Evolutionary conservation across 2,888 invertebrate genomes (phyloP).

Genomic region (Chorisops tibialis): DNA sequence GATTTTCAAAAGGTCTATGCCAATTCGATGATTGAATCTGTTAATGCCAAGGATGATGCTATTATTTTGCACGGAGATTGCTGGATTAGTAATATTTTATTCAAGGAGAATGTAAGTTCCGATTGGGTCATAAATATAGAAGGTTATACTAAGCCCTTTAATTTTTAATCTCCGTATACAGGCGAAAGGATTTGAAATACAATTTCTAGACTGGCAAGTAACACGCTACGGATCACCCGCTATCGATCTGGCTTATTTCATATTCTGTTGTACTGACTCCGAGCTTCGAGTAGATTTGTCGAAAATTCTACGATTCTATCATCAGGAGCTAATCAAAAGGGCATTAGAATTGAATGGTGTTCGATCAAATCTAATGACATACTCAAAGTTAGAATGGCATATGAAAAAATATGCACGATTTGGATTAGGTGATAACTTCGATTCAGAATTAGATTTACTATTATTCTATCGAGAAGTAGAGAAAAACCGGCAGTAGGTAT

Average conservation of each 20-base stretch:
- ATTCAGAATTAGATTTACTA: too few relatives aligned
- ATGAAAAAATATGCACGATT: slow-evolving; percentile 28
- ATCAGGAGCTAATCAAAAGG: slow-evolving; percentile 14
- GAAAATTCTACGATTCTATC: slow-evolving; percentile 21
- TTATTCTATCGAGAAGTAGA: too few relatives aligned
- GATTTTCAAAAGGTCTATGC: slow-evolving; percentile 15
- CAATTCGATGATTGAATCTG: slow-evolving; percentile 19
- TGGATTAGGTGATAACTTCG: slow-evolving; percentile 24
- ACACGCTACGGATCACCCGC: slow-evolving; percentile 29
- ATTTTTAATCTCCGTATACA: neutral
- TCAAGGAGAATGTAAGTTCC: slow-evolving; percentile 21
- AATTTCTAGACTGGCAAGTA: slow-evolving; percentile 32
- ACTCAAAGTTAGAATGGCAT: slow-evolving; percentile 20
- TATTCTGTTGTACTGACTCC: slow-evolving; percentile 30
- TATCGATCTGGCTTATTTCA: slow-evolving; percentile 31
- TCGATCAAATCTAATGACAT: slow-evolving; percentile 11
- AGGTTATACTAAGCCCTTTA: neutral
- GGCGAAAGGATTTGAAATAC: slow-evolving; percentile 2
- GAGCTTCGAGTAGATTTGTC: slow-evolving; percentile 19
- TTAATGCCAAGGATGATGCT: slow-evolving; percentile 27
- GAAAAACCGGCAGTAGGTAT: too few relatives aligned
- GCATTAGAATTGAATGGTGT: slow-evolving; percentile 20
- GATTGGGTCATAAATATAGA: neutral
- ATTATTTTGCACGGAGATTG: slow-evolving; percentile 32
- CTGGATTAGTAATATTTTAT: slow-evolving; percentile 31